phyloP scores from a whole-genome alignment of 2,888 invertebrate species.

The Elmis aenea region DNA sequence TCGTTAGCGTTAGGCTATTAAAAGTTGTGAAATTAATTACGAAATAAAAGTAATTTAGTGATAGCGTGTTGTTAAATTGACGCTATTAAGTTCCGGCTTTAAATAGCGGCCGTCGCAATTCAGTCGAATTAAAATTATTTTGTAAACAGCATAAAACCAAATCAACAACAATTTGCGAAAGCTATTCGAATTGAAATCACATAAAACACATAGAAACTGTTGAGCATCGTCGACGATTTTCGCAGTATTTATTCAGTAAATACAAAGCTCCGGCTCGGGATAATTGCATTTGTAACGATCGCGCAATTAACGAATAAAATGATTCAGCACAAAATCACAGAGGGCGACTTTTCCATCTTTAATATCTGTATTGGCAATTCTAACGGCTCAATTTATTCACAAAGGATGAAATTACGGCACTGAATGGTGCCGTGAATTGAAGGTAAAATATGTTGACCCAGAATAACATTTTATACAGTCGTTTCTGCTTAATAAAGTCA shows the following conservation, averaged over 20 bases:
- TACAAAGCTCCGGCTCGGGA: slow-evolving; percentile 40
- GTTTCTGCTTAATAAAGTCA: background rate
- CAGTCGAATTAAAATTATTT: slow-evolving; percentile 16
- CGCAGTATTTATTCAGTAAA: slow-evolving; percentile 42
- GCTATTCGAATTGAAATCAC: slow-evolving; percentile 23
- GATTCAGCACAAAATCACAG: slow-evolving; percentile 42
- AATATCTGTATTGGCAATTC: slow-evolving; percentile 37
- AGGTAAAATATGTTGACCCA: slow-evolving; percentile 1
- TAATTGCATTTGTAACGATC: slow-evolving; percentile 46
- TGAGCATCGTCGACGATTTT: slow-evolving; percentile 21
- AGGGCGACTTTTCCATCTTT: slow-evolving; percentile 31
- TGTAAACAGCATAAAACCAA: slow-evolving; percentile 21
- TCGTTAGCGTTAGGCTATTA: no score
- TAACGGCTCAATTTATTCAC: slow-evolving; percentile 34
- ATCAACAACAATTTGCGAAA: slow-evolving; percentile 28
- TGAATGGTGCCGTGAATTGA: slow-evolving; percentile 17
- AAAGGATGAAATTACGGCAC: slow-evolving; percentile 28
- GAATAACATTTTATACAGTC: slow-evolving; percentile 1
- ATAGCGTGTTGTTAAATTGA: no score
- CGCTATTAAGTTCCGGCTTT: no score
- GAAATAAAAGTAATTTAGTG: no score
- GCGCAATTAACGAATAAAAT: slow-evolving; percentile 43
- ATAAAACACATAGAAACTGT: slow-evolving; percentile 20
- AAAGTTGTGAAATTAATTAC: no score
- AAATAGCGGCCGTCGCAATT: background rate